Conservation (phyloP, 2,888 invertebrate genomes). For the Neelides folsomi region DNA sequence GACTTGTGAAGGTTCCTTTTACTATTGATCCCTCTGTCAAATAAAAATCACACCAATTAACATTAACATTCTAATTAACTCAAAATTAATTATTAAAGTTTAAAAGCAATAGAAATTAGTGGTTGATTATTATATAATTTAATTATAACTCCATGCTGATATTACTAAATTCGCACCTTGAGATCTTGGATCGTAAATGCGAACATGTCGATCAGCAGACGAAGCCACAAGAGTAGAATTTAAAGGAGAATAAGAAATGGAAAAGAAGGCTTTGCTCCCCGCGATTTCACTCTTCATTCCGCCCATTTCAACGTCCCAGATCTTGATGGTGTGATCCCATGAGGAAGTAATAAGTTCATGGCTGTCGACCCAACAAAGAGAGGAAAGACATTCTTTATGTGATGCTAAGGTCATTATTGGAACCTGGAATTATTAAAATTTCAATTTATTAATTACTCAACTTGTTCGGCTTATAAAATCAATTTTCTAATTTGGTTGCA, state of each 20-base stretch:
- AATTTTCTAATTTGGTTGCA: too few species aligned
- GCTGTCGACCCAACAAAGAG: constrained; percentile 67
- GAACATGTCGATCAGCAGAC: constrained; percentile 78
- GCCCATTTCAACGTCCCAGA: constrained; percentile 84
- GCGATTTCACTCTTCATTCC: constrained; percentile 68
- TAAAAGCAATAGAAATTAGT: not conserved
- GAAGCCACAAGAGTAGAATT: constrained; percentile 64
- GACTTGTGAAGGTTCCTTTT: constrained; percentile 74
- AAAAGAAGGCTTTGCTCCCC: constrained; percentile 82
- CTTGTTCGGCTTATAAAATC: too few species aligned
- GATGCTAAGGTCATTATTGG: constrained; percentile 79
- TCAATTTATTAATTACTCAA: not conserved
- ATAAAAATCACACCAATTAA: not conserved
- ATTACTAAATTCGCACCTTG: constrained; percentile 52
- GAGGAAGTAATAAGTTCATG: constrained; percentile 70
- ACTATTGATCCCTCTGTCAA: constrained; percentile 71
- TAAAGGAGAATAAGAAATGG: constrained; percentile 65
- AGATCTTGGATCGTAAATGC: constrained; percentile 83
- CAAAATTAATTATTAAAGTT: not conserved
- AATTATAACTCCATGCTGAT: not conserved
- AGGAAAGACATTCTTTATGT: constrained; percentile 80
- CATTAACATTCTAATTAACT: not conserved
- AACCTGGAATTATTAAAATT: constrained; percentile 42
- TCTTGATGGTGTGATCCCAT: constrained; percentile 87
- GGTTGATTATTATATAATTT: not conserved